Evolutionary conservation across 1,140 invertebrate genomes (phyloP).

Genomic region (Helicoverpa zea): DNA sequence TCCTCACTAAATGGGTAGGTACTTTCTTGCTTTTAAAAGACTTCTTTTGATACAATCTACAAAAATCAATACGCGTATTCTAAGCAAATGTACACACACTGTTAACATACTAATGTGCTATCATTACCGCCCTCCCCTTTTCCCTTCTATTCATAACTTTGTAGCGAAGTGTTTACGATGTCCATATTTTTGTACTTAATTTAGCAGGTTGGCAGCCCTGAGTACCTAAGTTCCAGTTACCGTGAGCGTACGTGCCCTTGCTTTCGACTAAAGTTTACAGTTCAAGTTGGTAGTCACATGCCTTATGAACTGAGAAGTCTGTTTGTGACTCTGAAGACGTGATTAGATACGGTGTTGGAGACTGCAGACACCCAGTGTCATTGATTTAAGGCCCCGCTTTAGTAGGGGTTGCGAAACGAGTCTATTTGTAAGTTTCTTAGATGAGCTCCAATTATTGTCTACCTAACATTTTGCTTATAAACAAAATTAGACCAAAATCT

Average conservation of each 20-base stretch:
- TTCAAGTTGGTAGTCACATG: constrained; percentile 46
- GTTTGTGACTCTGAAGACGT: constrained; percentile 16
- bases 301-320: constrained; percentile 46
- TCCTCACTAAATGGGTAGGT: too few species aligned
- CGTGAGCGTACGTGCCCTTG: constrained; percentile 43
- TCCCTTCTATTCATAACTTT: constrained; percentile 28
- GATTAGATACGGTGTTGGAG: constrained; percentile 10
- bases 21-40: not conserved
- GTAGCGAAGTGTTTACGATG: not conserved
- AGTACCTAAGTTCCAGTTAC: constrained; percentile 48
- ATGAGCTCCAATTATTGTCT: not conserved
- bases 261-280: constrained; percentile 48
- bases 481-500: too few species aligned
- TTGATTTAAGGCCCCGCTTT: not conserved
- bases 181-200: constrained; percentile 29
- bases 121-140: constrained; percentile 29
- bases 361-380: not conserved
- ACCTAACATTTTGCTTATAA: too few species aligned
- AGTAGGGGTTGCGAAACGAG: not conserved
- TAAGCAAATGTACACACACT: constrained; percentile 4
- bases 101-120: constrained; percentile 7
- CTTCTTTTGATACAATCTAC: not conserved
- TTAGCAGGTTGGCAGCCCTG: not conserved
- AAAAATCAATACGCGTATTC: constrained; percentile 8
- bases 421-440: not conserved